Conservation (phyloP, 2,797 vertebrate species). For the Enteromius thamalakanensis region DNA sequence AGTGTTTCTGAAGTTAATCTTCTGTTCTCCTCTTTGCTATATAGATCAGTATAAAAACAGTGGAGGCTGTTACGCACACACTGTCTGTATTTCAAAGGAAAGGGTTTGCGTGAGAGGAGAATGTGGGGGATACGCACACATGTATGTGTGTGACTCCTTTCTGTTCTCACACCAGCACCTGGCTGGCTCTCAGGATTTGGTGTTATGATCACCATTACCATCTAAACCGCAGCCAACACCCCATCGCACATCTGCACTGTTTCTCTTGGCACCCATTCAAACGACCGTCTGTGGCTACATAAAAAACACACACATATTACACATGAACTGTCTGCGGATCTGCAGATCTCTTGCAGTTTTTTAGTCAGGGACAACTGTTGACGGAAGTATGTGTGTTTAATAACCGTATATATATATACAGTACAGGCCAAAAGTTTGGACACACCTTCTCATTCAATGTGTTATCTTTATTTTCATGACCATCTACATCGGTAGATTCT, state of each 20-base stretch:
- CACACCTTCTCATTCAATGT: no score
- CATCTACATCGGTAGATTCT: no score
- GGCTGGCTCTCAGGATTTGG: constrained; percentile 58
- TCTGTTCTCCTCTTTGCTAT: constrained; percentile 12
- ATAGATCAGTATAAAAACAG: constrained; percentile 10
- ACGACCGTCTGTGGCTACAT: constrained; percentile 22
- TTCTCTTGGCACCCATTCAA: constrained; percentile 43
- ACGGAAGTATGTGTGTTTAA: background rate
- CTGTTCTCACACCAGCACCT: constrained; percentile 65
- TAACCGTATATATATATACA: no score
- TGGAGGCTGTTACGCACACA: background rate
- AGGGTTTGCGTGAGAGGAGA: constrained; percentile 59
- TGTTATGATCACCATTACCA: constrained; percentile 65
- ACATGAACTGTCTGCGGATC: background rate
- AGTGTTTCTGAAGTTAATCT: constrained; percentile 12
- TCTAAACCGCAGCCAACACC: constrained; percentile 56
- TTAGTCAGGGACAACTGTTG: background rate
- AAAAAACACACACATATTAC: constrained; percentile 34
- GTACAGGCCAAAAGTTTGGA: no score
- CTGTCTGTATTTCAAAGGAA: constrained; percentile 52
- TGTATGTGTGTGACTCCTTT: constrained; percentile 18
- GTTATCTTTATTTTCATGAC: no score
- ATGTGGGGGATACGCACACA: constrained; percentile 43
- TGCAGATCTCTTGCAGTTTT: constrained; percentile 7
- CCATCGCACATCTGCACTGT: constrained; percentile 38